phyloP scores from a whole-genome alignment of 2,113 vertebrate species.

The Corydoras maculifer region DNA sequence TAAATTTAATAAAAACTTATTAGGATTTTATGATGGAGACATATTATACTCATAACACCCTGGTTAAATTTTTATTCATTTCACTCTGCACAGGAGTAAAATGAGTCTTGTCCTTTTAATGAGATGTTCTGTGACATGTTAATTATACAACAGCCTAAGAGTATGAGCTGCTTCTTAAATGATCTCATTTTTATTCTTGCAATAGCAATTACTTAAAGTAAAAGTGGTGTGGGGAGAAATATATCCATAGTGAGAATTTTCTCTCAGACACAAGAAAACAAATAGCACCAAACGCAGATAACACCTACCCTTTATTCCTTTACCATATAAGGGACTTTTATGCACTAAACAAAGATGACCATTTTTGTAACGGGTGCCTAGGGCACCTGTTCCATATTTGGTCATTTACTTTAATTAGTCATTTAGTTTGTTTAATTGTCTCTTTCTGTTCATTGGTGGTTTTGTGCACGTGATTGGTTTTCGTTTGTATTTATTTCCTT shows the following conservation, averaged over 20 bases:
- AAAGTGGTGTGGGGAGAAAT: conserved; percentile 56
- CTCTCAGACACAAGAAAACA: conserved; percentile 39
- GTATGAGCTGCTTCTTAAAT: conserved; percentile 51
- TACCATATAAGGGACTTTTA: no score
- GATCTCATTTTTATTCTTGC: conserved; percentile 62
- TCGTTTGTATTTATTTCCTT: no score
- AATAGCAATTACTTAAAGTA: conserved; percentile 57
- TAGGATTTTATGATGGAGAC: conserved; percentile 2
- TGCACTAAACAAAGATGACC: no score
- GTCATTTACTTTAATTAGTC: no score
- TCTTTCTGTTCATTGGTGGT: no score
- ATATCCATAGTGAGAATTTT: conserved; percentile 45
- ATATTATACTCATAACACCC: conserved; percentile 27
- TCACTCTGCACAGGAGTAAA: conserved; percentile 28
- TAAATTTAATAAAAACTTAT: no score
- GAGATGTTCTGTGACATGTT: conserved; percentile 60
- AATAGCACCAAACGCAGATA: not conserved
- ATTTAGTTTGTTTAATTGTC: no score
- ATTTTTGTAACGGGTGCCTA: no score
- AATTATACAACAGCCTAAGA: conserved; percentile 57
- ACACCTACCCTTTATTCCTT: no score
- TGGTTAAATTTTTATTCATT: conserved; percentile 39
- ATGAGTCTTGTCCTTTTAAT: conserved; percentile 54
- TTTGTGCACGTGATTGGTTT: no score
- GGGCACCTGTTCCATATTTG: no score